Base-by-base conservation (phyloP, 2,113 vertebrate species). In the Irena cyanogastra region DNA sequence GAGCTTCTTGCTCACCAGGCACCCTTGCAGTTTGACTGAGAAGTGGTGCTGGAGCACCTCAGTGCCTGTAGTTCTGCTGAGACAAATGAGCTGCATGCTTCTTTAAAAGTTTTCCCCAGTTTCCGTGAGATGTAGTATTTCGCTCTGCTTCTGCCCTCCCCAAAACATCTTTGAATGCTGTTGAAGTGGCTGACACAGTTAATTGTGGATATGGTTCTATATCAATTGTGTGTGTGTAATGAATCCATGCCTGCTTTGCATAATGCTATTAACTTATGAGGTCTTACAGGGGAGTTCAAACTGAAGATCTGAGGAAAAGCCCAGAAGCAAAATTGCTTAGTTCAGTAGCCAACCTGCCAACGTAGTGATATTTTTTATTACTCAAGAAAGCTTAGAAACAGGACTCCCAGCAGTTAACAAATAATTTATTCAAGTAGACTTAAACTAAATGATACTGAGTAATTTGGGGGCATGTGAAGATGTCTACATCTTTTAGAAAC, bases 401-500 rank as follows among this genome's bases (percentile, higher is more conserved):
- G 50, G 54, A 86, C 50, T 79, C 19, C 22, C 24, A 88, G 44
- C 13, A 76, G 23, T 54, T 49, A 82, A 87, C 57, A 59, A 91
- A 85, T 28, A 27, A 45, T 65, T 85, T 47, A 69, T 39, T 52
- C 26, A 61, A 77, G 45, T 7, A 74, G 37, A 35, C 21, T 89
- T 87, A 76, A 87, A 74, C 41, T 72, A 66, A 89, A 89, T 1
- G 2, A 49, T 53, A 57, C 41, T 68, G 64, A 66, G 37, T 41
- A 87, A 79, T 76, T 2, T 65, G 26, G 7, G 53, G 35, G 22
- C 42, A 66, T 76, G 45, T 70, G 85, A 93, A 95, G n/a, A 86
- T 50, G 35, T 88, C 64, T 49, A 74, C 47, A 49, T 83, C 47
- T 63, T 93, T 94, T 44, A 77, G 76, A 93, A 87, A 64, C 35